Base-by-base conservation (phyloP, 2,888 invertebrate genomes). In the Dynastes tityus region DNA sequence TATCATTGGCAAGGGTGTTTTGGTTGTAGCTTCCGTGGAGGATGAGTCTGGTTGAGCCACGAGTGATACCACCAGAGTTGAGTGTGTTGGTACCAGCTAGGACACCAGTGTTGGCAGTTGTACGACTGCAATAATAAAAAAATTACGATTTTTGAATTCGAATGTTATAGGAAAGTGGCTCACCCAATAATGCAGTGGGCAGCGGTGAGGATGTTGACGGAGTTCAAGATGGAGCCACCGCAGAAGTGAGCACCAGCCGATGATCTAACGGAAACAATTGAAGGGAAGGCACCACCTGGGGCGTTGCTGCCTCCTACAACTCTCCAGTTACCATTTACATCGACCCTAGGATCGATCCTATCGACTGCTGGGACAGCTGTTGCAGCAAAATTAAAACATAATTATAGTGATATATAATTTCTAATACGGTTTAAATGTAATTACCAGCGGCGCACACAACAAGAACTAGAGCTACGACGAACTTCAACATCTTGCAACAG, bases 181-280 rank as follows among this genome's bases (percentile, higher is more conserved):
- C 81, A 84, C 84, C 80, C 78, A 27, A 79, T 16, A 37, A 83
- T 80, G 58, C 84, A 84, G 51, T 84, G 83, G 8, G 84, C 83
- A 9, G 84, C 83, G 8, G 84, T 84, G 8, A 84, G 75, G 11
- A 83, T 80, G 2, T 90, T 90, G 9, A 89, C 85, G 0, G 91
- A 89, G 37, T 90, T 90, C 13, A 92, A 85, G 1, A 92, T 87
- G 0, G 92, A 91, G 0, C 92, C 92, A 0, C 92, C 92, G 81
- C 92, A 92, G 84, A 91, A 91, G 83, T 92, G 92, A 83, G 90
- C 89, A 4, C 89, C 87, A 0, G 89, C 90, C 82, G 87, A 88
- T 53, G 88, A 82, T 3, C 92, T 84, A 0, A 92, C 82, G 0
- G 92, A 92, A 0, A 91, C 91, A 82, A 88, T 88, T 84, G 92